A percentile compares a stretch with the other conserved stretches of the same genome.
Evolutionary conservation across 2,797 vertebrate species (phyloP).

Genomic region (Enteromius viviparus): DNA sequence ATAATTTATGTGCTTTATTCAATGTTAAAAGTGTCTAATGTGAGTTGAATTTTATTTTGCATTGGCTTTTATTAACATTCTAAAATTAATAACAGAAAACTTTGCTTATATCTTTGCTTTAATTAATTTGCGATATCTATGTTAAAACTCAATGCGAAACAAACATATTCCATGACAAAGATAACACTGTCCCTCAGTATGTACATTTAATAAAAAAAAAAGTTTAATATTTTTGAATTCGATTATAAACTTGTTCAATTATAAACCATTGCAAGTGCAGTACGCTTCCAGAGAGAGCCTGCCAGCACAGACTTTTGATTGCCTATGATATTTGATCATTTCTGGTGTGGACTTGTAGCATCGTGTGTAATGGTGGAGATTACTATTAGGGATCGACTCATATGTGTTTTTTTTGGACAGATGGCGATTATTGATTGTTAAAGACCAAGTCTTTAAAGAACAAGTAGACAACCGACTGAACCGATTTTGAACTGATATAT

Average conservation of each 20-base stretch:
- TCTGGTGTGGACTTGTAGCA: not conserved
- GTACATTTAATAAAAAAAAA: not conserved
- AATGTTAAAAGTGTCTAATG: not conserved
- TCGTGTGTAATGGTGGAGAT: not conserved
- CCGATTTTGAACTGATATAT: too few species aligned
- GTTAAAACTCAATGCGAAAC: too few species aligned
- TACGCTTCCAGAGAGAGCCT: not conserved
- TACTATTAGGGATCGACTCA: too few species aligned
- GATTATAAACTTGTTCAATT: not conserved
- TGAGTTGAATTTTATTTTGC: not conserved
- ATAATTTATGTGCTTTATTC: not conserved
- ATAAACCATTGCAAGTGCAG: not conserved
- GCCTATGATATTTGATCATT: not conserved
- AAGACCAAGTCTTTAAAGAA: too few species aligned
- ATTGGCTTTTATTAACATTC: too few species aligned
- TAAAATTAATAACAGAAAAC: too few species aligned
- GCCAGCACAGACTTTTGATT: not conserved
- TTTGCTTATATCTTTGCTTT: too few species aligned
- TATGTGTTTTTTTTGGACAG: too few species aligned
- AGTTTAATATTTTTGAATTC: not conserved
- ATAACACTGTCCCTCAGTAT: not conserved
- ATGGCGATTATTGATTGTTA: too few species aligned
- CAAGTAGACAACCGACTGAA: too few species aligned
- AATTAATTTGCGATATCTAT: too few species aligned
- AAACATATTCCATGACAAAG: not conserved